A percentile compares a stretch with the other conserved stretches of the same genome.
Evolutionary conservation across 2,113 vertebrate genomes (phyloP).

Genomic region (Malaclemys terrapin): DNA sequence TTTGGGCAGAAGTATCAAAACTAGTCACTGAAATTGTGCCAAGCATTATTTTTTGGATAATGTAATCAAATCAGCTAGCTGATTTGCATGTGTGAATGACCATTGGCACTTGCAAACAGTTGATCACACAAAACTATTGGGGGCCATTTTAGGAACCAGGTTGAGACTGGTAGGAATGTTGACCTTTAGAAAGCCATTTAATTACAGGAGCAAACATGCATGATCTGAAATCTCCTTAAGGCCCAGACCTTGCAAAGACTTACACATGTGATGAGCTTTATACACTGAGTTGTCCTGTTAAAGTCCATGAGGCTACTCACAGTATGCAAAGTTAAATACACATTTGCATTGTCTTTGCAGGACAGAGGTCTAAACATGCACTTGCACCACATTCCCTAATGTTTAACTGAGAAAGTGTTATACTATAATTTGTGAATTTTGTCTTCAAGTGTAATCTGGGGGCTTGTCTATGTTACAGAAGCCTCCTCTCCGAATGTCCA

Average conservation of each 20-base stretch:
- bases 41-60: not conserved
- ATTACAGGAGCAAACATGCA: not conserved
- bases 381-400: not conserved
- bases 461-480: not conserved
- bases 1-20: not conserved
- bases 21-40: not conserved
- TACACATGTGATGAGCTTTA: not conserved
- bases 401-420: not conserved
- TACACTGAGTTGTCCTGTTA: not conserved
- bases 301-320: not conserved
- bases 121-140: not conserved
- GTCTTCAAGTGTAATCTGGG: not conserved
- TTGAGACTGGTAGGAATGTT: not conserved
- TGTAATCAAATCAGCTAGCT: not conserved
- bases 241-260: not conserved
- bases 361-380: not conserved
- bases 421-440: not conserved
- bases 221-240: not conserved
- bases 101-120: accelerated
- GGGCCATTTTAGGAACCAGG: not conserved
- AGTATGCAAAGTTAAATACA: not conserved
- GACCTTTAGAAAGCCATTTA: not conserved
- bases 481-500: not conserved
- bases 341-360: not conserved
- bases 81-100: accelerated